Percentiles rank a stretch among this genome's conserved stretches.
Conservation (phyloP, 2,113 vertebrate species). For the Campylomormyrus numenius region DNA sequence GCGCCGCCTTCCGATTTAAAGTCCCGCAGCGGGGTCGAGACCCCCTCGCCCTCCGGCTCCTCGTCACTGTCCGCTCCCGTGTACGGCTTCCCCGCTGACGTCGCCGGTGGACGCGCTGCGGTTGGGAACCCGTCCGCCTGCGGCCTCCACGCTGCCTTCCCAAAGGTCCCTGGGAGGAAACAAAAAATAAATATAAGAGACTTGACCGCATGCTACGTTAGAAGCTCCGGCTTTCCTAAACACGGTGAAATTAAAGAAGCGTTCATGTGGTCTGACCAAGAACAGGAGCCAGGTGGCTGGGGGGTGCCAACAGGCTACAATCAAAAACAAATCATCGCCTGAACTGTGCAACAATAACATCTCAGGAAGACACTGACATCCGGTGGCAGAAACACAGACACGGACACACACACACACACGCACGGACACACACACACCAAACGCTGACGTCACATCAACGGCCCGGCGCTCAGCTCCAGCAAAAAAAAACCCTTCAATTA, state of each 20-base stretch:
- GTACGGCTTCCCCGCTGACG: conserved; percentile 56
- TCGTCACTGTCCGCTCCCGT: conserved; percentile 57
- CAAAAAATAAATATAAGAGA: neutral
- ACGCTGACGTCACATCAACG: neutral
- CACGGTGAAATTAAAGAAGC: neutral
- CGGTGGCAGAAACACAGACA: neutral
- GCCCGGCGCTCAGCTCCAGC: neutral
- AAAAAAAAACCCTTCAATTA: neutral
- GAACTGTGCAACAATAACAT: neutral
- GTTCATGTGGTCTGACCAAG: neutral
- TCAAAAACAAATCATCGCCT: neutral
- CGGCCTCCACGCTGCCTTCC: conserved; percentile 78
- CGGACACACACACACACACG: neutral
- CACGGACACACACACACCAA: neutral
- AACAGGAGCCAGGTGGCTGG: neutral
- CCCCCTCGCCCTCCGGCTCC: conserved; percentile 57
- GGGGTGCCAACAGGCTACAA: neutral
- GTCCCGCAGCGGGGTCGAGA: conserved; percentile 44
- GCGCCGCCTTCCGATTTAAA: conserved; percentile 49
- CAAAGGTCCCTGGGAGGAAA: conserved; percentile 76
- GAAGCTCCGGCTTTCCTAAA: neutral
- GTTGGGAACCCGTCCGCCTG: conserved; percentile 59
- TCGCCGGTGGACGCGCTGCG: conserved; percentile 47
- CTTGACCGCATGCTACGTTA: neutral
- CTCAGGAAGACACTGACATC: neutral